phyloP scores from a whole-genome alignment of 2,888 invertebrate species.

The Coelinius sp. region DNA sequence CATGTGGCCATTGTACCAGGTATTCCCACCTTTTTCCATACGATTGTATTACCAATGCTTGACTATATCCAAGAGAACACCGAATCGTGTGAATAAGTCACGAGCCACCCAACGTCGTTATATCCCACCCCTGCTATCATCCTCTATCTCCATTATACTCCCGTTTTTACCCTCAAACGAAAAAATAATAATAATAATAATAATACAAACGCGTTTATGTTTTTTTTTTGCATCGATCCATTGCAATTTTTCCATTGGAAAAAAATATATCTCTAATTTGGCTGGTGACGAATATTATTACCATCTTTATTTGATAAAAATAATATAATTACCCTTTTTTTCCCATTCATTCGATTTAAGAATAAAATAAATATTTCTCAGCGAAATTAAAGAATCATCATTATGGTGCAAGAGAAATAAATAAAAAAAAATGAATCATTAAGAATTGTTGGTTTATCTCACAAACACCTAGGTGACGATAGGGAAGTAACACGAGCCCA shows the following conservation, averaged over 20 bases:
- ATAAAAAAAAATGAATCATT: neutral
- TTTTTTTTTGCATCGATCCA: slow-evolving; percentile 13
- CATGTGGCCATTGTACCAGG: neutral
- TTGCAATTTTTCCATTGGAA: neutral
- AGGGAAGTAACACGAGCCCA: slow-evolving; percentile 16
- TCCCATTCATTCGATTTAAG: neutral
- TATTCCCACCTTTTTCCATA: slow-evolving; percentile 27
- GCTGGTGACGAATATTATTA: neutral
- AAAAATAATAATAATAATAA: too few relatives aligned
- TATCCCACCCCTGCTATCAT: slow-evolving; percentile 24
- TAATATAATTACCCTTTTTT: neutral
- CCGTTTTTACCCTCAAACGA: neutral
- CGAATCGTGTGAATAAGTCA: slow-evolving; percentile 37
- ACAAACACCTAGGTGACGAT: slow-evolving; percentile 6
- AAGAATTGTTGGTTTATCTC: slow-evolving; percentile 16
- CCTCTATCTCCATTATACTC: slow-evolving; percentile 10
- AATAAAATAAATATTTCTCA: too few relatives aligned
- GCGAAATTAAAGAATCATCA: neutral
- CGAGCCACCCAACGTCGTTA: slow-evolving; percentile 24
- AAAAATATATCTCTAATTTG: neutral
- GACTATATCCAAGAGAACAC: slow-evolving; percentile 31
- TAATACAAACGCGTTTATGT: neutral
- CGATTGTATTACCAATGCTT: slow-evolving; percentile 14
- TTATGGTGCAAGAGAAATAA: neutral
- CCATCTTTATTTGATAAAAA: too few relatives aligned